Percentiles rank a stretch among this genome's conserved stretches.
phyloP scores from a whole-genome alignment of 2,888 invertebrate genomes.

The Linnaemya vulpina region DNA sequence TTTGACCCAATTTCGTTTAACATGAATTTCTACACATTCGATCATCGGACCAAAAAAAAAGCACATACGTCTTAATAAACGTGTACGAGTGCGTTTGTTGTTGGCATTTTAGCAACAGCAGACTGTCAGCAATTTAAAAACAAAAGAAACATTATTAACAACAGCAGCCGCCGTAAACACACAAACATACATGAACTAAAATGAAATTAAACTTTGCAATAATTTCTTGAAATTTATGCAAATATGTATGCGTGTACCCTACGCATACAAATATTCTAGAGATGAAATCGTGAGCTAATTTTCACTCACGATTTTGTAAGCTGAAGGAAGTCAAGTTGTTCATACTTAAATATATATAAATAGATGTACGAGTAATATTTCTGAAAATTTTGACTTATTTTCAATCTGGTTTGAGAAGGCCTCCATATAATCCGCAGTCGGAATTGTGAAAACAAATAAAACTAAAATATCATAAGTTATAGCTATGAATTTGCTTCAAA shows the following conservation, averaged over 20 bases:
- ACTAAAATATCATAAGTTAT: no score
- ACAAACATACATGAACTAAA: neutral
- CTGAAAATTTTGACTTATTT: no score
- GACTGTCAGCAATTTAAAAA: conserved; percentile 30
- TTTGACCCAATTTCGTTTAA: conserved; percentile 69
- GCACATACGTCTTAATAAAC: neutral
- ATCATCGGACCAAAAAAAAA: conserved; percentile 22
- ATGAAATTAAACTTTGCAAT: neutral
- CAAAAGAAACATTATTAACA: conserved; percentile 41
- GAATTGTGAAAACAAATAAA: no score
- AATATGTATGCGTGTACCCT: neutral
- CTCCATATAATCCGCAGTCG: no score
- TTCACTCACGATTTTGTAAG: neutral
- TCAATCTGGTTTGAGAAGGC: no score
- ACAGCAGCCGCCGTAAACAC: conserved; percentile 9
- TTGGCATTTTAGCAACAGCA: conserved; percentile 42
- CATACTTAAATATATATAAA: neutral
- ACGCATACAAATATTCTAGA: neutral
- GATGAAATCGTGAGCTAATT: neutral
- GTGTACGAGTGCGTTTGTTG: conserved; percentile 42
- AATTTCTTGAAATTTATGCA: conserved; percentile 9
- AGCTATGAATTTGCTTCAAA: no score
- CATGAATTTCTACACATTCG: conserved; percentile 53
- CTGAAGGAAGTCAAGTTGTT: neutral
- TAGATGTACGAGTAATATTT: no score